Conservation (phyloP, 1,140 invertebrate species). For the Procambarus clarkii region DNA sequence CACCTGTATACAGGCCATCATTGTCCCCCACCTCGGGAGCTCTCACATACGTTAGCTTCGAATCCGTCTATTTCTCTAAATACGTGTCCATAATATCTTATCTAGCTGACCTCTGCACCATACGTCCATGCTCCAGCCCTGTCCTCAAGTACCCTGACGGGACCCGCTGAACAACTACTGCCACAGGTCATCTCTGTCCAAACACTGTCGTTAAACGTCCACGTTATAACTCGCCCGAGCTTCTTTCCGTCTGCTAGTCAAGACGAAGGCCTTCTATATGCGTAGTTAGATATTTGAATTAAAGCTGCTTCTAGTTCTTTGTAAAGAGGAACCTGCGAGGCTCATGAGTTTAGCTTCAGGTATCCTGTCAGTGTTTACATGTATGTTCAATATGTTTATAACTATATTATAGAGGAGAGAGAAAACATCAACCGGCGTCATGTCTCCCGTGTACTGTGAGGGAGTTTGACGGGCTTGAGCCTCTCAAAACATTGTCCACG, state of each 20-base stretch:
- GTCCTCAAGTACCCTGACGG: not conserved
- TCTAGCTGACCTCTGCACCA: conserved; percentile 38
- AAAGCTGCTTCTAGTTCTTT: not conserved
- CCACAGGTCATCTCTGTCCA: conserved; percentile 51
- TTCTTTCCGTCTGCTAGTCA: conserved; percentile 48
- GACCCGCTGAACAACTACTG: conserved; percentile 28
- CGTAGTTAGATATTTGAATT: not conserved
- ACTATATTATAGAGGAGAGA: not conserved
- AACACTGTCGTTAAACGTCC: conserved; percentile 39
- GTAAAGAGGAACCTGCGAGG: not conserved
- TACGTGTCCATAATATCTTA: conserved; percentile 45
- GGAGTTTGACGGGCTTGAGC: not conserved
- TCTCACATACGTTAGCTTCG: conserved; percentile 17
- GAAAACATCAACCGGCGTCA: not conserved
- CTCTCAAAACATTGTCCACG: not conserved
- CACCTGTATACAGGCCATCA: not conserved
- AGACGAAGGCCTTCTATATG: conserved; percentile 39
- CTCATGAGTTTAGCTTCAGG: not conserved
- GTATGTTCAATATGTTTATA: not conserved
- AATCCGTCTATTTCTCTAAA: conserved; percentile 38
- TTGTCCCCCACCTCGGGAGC: not conserved
- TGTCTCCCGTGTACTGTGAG: not conserved
- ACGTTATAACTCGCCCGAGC: conserved; percentile 48
- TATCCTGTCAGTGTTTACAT: not conserved
- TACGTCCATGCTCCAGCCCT: conserved; percentile 51